phyloP scores from a whole-genome alignment of 1,140 invertebrate species.

The Temnothorax longispinosus region DNA sequence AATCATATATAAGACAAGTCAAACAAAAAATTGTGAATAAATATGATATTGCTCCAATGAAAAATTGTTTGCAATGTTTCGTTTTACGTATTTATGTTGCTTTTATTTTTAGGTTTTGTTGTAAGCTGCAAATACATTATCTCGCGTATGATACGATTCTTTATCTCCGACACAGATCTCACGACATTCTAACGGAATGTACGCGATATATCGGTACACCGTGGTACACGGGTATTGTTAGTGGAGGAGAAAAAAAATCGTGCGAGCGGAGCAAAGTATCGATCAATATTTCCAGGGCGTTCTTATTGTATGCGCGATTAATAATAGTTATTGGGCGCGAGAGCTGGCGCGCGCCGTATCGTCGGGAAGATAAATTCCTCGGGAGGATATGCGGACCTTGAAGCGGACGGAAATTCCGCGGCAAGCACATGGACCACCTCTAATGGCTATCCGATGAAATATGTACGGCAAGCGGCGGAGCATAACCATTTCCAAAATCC shows the following conservation, averaged over 20 bases:
- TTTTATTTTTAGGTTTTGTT: not conserved
- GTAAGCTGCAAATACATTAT: not conserved
- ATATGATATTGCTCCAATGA: not conserved
- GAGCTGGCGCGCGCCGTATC: not conserved
- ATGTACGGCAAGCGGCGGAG: not conserved
- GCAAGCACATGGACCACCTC: not conserved
- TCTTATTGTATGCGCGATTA: slow-evolving; percentile 24
- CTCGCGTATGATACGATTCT: not conserved
- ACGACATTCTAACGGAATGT: slow-evolving; percentile 3
- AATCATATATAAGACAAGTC: not conserved
- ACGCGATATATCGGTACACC: not conserved
- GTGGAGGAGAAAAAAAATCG: slow-evolving; percentile 10
- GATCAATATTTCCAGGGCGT: slow-evolving; percentile 14
- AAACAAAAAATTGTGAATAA: not conserved
- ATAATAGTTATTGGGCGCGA: slow-evolving; percentile 19
- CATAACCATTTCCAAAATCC: slow-evolving; percentile 50
- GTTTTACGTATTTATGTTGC: not conserved
- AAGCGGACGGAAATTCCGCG: not conserved
- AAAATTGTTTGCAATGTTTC: not conserved
- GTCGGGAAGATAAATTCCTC: slow-evolving; percentile 25
- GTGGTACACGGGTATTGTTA: not conserved
- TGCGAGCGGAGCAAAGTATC: not conserved
- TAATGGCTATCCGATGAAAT: slow-evolving; percentile 49
- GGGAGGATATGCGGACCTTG: not conserved
- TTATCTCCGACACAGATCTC: slow-evolving; percentile 16